Percentiles rank a stretch among this genome's conserved stretches.
Conservation (phyloP, 37 sponge, comb jelly and placozoan species). For the Petrosia ficiformis region DNA sequence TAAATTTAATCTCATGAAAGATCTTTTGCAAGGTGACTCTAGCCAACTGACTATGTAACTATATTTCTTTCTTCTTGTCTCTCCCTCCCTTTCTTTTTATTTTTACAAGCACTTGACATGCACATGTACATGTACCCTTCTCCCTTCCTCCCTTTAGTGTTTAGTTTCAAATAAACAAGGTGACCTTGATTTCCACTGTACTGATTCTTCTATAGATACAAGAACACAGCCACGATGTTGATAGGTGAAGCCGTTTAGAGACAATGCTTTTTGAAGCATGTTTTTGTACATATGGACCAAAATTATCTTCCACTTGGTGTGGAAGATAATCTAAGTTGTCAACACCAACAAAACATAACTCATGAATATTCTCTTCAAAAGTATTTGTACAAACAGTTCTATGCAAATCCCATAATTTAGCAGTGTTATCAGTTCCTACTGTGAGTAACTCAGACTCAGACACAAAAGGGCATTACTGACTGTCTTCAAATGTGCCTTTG, state of each 20-base stretch:
- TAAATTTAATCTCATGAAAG: not conserved
- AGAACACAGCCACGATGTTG: not conserved
- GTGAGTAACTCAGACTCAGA: not conserved
- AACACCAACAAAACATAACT: not conserved
- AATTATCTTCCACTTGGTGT: not conserved
- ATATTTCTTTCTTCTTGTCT: too few relatives aligned
- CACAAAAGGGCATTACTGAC: not conserved
- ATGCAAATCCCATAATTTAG: not conserved
- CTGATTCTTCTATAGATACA: not conserved
- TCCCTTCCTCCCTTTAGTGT: too few relatives aligned
- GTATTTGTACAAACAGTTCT: not conserved
- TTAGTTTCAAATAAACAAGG: not conserved
- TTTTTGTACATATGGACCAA: not conserved
- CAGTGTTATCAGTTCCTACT: not conserved
- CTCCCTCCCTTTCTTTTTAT: too few relatives aligned
- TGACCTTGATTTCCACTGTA: constrained; percentile 1
- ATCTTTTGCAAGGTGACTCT: not conserved
- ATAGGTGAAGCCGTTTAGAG: not conserved
- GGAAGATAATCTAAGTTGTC: not conserved
- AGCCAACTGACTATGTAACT: too few relatives aligned
- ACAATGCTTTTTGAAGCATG: constrained; percentile 1
- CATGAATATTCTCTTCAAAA: not conserved
- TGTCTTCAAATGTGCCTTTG: not conserved
- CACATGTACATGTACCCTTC: too few relatives aligned
- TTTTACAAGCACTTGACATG: too few relatives aligned